A percentile compares a stretch with the other conserved stretches of the same genome.
Evolutionary conservation across 2,888 invertebrate species (phyloP).

Genomic region (Hydrotaea diabolus): DNA sequence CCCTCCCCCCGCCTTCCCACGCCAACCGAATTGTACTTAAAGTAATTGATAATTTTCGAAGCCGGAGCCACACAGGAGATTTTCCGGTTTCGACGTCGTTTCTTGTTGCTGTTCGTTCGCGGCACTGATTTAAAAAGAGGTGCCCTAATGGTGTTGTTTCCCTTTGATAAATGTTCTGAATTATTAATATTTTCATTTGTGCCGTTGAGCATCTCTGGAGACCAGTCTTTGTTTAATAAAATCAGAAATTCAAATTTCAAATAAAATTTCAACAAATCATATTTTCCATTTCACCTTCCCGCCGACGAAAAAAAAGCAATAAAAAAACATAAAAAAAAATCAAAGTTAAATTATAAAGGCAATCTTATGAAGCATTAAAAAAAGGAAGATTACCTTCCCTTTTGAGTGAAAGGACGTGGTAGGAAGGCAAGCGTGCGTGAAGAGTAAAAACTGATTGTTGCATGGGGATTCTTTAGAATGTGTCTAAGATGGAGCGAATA

Average conservation of each 20-base stretch:
- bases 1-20: background rate
- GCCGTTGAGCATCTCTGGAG: conserved; percentile 20
- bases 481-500: too few relatives aligned
- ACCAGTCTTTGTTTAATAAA: conserved; percentile 26
- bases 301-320: background rate
- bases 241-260: conserved; percentile 39
- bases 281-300: conserved; percentile 10
- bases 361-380: conserved; percentile 25
- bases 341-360: conserved; percentile 15
- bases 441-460: background rate
- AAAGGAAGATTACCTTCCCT: background rate
- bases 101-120: background rate
- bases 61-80: background rate
- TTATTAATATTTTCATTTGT: conserved; percentile 40
- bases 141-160: conserved; percentile 29
- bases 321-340: conserved; percentile 21
- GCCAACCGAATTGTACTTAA: conserved; percentile 34
- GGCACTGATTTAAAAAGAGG: conserved; percentile 32
- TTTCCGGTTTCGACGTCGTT: background rate
- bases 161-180: conserved; percentile 37
- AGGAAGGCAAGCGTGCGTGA: background rate
- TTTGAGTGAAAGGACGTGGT: background rate
- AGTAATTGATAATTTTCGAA: conserved; percentile 58
- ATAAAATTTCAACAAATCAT: conserved; percentile 37
- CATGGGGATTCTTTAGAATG: too few relatives aligned